Percentiles rank a stretch among this genome's conserved stretches.
phyloP scores from a whole-genome alignment of 1,140 invertebrate species.

The Bathynomus jamesi region DNA sequence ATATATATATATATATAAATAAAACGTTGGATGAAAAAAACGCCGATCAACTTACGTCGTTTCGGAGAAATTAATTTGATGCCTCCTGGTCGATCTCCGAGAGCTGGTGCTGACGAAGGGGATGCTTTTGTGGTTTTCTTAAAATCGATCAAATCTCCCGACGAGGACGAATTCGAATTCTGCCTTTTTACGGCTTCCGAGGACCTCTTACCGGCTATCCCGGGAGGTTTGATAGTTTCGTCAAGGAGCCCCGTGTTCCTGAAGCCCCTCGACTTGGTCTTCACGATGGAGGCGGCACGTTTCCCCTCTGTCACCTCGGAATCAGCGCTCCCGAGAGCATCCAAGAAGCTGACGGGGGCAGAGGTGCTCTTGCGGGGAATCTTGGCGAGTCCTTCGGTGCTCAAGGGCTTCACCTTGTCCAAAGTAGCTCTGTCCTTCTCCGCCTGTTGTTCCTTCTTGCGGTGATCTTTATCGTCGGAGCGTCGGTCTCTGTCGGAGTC shows the following conservation, averaged over 20 bases:
- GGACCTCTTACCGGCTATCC: constrained; percentile 13
- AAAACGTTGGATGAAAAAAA: not conserved
- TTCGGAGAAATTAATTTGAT: constrained; percentile 35
- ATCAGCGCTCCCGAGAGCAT: constrained; percentile 32
- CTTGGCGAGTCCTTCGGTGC: constrained; percentile 29
- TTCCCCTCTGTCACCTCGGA: constrained; percentile 15
- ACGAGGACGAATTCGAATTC: not conserved
- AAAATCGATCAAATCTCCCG: too few species aligned
- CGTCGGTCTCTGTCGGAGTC: constrained; percentile 12
- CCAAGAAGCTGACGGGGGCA: constrained; percentile 22
- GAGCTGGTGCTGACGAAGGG: constrained; percentile 16
- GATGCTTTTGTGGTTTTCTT: not conserved
- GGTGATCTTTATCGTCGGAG: constrained; percentile 18
- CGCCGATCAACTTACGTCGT: constrained; percentile 25
- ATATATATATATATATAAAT: not conserved
- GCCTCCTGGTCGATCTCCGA: constrained; percentile 26
- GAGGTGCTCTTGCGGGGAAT: constrained; percentile 17
- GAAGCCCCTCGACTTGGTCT: constrained; percentile 32
- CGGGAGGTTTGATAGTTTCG: constrained; percentile 16
- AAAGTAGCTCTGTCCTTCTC: constrained; percentile 27
- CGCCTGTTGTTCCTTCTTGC: constrained; percentile 22
- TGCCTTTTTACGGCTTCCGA: not conserved
- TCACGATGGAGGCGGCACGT: constrained; percentile 17
- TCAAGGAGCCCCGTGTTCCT: constrained; percentile 29
- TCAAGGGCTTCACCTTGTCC: constrained; percentile 31